Conservation (phyloP, 2,797 vertebrate genomes). For the Miichthys miiuy region DNA sequence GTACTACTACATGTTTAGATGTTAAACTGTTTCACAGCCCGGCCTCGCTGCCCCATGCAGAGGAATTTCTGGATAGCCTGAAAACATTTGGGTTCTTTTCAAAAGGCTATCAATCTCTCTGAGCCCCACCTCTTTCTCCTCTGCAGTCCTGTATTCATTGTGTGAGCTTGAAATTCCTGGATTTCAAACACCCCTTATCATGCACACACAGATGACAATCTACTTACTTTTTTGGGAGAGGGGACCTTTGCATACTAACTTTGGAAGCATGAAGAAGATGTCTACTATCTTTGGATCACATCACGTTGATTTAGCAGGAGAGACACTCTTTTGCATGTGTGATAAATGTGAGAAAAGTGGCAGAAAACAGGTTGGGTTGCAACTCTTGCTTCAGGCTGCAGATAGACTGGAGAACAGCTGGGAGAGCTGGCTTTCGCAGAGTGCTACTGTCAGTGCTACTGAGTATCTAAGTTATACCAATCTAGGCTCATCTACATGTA, state of each 20-base stretch:
- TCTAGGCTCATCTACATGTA: not conserved
- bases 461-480: not conserved
- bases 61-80: slow-evolving; percentile 24
- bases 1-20: slow-evolving; percentile 13
- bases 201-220: not conserved
- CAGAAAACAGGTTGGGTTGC: slow-evolving; percentile 60
- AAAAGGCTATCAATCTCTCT: slow-evolving; percentile 3
- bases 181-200: slow-evolving; percentile 16
- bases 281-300: not conserved
- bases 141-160: slow-evolving; percentile 17
- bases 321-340: not conserved
- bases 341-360: slow-evolving; percentile 8
- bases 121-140: not conserved
- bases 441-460: not conserved
- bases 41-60: slow-evolving; percentile 10
- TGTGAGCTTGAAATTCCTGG: slow-evolving; percentile 13
- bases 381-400: slow-evolving; percentile 41
- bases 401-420: slow-evolving; percentile 18
- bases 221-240: not conserved
- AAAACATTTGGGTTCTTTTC: slow-evolving; percentile 1
- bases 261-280: not conserved
- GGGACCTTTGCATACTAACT: not conserved
- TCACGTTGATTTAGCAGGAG: not conserved
- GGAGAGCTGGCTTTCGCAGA: slow-evolving; percentile 9
- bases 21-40: not conserved